Conservation (phyloP, 2,888 invertebrate genomes). For the Sminthurinus aureus region DNA sequence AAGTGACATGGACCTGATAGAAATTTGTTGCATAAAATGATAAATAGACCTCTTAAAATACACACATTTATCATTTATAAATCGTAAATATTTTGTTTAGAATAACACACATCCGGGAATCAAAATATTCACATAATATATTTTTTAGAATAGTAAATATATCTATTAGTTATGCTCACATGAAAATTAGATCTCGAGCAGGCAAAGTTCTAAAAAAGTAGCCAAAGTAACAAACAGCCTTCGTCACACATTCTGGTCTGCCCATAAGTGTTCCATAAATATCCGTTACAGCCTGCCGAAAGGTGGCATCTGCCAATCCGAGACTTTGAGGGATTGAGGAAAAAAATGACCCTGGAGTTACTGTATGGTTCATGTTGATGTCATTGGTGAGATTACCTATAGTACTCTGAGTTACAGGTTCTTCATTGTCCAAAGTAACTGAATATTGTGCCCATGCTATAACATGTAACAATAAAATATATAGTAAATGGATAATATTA, state of each 20-base stretch:
- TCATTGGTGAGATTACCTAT: neutral
- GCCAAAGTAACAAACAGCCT: constrained; percentile 55
- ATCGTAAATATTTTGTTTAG: neutral
- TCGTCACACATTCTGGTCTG: constrained; percentile 56
- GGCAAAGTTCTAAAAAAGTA: constrained; percentile 52
- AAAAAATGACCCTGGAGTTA: neutral
- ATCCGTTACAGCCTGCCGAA: constrained; percentile 29
- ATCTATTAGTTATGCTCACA: neutral
- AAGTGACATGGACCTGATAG: neutral
- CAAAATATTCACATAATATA: neutral
- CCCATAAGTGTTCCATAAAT: constrained; percentile 53
- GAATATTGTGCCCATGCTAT: too few relatives aligned
- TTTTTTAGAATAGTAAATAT: neutral
- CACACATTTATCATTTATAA: neutral
- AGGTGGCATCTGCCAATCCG: constrained; percentile 11
- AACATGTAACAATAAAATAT: too few relatives aligned
- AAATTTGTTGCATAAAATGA: neutral
- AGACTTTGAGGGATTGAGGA: neutral
- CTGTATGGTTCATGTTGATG: neutral
- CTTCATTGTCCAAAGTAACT: too few relatives aligned
- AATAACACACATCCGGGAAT: neutral
- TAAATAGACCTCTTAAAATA: neutral
- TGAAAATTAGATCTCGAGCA: constrained; percentile 55
- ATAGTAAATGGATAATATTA: too few relatives aligned
- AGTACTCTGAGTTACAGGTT: too few relatives aligned